Base-by-base conservation (phyloP, 2,113 vertebrate species). In the Litocranius walleri region DNA sequence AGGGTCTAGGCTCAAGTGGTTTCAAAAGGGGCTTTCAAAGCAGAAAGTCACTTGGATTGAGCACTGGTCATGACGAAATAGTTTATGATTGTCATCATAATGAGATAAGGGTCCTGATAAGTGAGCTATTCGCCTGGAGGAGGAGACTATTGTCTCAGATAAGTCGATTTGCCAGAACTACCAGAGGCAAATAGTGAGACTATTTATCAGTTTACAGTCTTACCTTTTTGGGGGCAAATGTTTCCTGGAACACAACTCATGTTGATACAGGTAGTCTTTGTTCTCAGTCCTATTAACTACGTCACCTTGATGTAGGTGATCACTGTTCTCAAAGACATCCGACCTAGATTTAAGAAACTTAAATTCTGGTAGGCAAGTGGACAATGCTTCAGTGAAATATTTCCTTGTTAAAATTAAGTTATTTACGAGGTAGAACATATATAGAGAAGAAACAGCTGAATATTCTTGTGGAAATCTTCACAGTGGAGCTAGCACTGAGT, bases 221-320 rank as follows among this genome's bases (percentile, higher is more conserved):
- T 94, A 74, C 80, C 91, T 95, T 82, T 93, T 89, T 90, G 40
- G n/a, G 61, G 67, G 48, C 29, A 96, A 96, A 90, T 89, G 23
- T 85, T 94, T 88, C 43, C 59, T 9, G 10, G 64, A 74, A 85
- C 52, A 95, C 94, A 95, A 94, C 56, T 92, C 52, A 85, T 12
- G 14, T 62, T 93, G 57, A 85, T 45, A 95, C 23, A 85, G n/a
- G 52, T 48, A 14, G 29, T 43, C 91, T 97, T 54, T 83, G 71
- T 36, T 96, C 52, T 95, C 81, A 74, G 48, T 90, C 54, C 50
- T 78, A 78, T 52, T 78, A 94, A 62, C 33, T 54, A 71, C 30
- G 57, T 45, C 33, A 81, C 1, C 0, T 13, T 90, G 64, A 52
- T 36, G 19, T 83, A 78, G 52, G 62, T 90, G 52, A 83, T 81